Evolutionary conservation across 1,140 invertebrate species (phyloP).

Genomic region (Drosophila sp.): DNA sequence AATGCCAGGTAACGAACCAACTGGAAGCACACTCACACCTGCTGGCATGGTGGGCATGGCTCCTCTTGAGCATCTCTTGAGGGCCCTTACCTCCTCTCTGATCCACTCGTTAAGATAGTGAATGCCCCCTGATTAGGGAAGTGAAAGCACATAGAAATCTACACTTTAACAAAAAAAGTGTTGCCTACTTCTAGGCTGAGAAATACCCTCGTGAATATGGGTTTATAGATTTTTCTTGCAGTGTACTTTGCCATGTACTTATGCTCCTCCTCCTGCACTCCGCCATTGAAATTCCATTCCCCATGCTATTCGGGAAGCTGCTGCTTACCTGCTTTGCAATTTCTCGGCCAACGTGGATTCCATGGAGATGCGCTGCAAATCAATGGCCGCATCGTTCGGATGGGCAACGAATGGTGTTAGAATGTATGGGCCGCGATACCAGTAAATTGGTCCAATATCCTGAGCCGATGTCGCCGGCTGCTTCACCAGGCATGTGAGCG

Average conservation of each 20-base stretch:
- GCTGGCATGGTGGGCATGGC: neutral
- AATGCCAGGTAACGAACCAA: constrained; percentile 43
- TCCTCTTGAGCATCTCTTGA: neutral
- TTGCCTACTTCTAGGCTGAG: neutral
- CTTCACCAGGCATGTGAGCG: constrained; percentile 91
- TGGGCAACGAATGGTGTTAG: constrained; percentile 80
- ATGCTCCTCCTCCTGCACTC: neutral
- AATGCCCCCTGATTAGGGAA: constrained; percentile 6
- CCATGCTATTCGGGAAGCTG: too few relatives aligned
- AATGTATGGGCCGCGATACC: constrained; percentile 88
- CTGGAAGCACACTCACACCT: constrained; percentile 54
- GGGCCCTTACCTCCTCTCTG: too few relatives aligned
- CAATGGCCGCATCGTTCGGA: constrained; percentile 83
- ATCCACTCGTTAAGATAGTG: neutral
- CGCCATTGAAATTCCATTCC: too few relatives aligned
- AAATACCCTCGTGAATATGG: too few relatives aligned
- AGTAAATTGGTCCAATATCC: constrained; percentile 91
- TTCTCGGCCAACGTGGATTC: constrained; percentile 78
- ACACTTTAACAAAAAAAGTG: neutral
- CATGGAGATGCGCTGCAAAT: constrained; percentile 81
- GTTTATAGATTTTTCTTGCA: neutral
- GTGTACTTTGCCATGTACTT: constrained; percentile 16
- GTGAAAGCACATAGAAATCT: neutral
- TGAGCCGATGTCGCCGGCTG: constrained; percentile 89
- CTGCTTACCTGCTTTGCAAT: constrained; percentile 74